Conservation (phyloP, 2,113 vertebrate genomes). For the Collichthys lucidus region DNA sequence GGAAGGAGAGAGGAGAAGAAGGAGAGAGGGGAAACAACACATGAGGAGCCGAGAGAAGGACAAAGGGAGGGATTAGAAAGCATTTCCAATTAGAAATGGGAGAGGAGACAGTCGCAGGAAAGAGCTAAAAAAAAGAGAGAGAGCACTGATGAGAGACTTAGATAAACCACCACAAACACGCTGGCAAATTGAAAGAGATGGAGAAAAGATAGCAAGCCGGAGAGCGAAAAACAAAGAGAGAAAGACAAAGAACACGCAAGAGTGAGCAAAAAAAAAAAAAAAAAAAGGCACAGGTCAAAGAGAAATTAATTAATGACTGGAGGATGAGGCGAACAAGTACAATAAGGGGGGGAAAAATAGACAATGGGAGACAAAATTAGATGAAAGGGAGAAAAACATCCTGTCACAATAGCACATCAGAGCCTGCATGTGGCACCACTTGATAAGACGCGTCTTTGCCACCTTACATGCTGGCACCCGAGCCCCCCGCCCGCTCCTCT, state of each 20-base stretch:
- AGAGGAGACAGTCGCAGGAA: constrained; percentile 39
- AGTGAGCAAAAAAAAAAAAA: constrained; percentile 24
- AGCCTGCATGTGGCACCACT: constrained; percentile 69
- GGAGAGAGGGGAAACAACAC: constrained; percentile 38
- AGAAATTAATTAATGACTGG: constrained; percentile 73
- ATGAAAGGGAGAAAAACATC: constrained; percentile 70
- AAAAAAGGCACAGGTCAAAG: constrained; percentile 34
- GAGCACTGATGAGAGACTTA: constrained; percentile 59
- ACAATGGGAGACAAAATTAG: constrained; percentile 73
- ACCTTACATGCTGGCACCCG: constrained; percentile 69
- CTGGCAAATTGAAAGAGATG: constrained; percentile 60
- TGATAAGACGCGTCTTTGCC: constrained; percentile 73
- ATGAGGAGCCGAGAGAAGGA: constrained; percentile 43
- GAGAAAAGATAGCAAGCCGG: constrained; percentile 57
- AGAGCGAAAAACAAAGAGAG: constrained; percentile 47
- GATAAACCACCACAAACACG: constrained; percentile 67
- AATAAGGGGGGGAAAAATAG: constrained; percentile 50
- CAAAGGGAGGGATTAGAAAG: constrained; percentile 62
- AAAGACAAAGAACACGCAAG: constrained; percentile 65
- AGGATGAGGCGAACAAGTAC: constrained; percentile 49
- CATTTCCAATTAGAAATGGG: constrained; percentile 61
- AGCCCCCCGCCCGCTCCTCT: constrained; percentile 17
- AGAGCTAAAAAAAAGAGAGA: constrained; percentile 32
- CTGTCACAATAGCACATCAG: constrained; percentile 64
- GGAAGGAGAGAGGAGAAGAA: constrained; percentile 41